A percentile compares a stretch with the other conserved stretches of the same genome.
Evolutionary conservation across 2,888 invertebrate genomes (phyloP).

Genomic region (Frankliniella fusca): DNA sequence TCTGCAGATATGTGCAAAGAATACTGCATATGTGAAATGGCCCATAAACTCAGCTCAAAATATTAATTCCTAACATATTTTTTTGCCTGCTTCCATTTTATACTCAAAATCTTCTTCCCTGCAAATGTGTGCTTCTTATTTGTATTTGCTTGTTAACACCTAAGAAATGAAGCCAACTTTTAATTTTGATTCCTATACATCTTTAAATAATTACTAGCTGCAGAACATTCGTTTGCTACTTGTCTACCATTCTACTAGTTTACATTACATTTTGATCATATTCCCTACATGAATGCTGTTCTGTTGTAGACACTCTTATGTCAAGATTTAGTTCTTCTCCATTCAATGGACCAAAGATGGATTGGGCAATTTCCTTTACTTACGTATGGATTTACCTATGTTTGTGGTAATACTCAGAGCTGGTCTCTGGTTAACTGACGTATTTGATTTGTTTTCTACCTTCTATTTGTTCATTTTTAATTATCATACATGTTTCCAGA

Average conservation of each 20-base stretch:
- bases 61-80: neutral
- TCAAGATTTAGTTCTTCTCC: neutral
- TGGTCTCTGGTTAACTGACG: neutral
- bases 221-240: no score
- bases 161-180: neutral
- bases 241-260: no score
- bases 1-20: neutral
- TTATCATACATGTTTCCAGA: neutral
- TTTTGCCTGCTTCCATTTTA: neutral
- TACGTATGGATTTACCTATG: neutral
- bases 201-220: no score
- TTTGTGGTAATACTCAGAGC: slow-evolving; percentile 7
- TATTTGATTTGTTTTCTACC: neutral
- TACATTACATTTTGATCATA: neutral
- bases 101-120: neutral
- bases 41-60: neutral
- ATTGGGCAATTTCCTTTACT: neutral
- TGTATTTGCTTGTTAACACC: neutral
- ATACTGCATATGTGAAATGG: neutral
- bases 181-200: no score
- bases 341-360: slow-evolving; percentile 17
- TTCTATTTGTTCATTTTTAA: neutral
- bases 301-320: neutral
- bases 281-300: neutral
- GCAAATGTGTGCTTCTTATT: neutral